These are phyloP conservation scores for Oenanthe oenanthe DNA, from an alignment of 2,113 vertebrate genomes.

Conservation along the genomic window DNA sequence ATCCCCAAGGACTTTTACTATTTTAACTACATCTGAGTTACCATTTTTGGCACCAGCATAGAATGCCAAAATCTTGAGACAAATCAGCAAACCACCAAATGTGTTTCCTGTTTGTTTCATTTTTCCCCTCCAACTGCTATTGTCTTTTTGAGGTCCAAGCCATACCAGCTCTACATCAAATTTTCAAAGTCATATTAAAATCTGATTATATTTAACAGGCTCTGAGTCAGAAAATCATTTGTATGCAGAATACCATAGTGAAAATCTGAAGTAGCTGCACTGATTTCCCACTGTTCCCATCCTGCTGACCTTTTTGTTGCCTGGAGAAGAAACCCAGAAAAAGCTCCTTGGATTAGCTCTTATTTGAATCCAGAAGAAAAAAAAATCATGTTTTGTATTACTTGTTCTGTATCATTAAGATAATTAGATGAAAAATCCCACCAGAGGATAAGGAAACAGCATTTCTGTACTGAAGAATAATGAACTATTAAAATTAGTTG, in stretches of 20 bases:
- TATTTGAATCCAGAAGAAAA: background rate
- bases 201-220: background rate
- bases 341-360: background rate
- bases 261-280: background rate
- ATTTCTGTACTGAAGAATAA: background rate
- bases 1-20: background rate
- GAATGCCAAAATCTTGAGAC: background rate
- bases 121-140: background rate
- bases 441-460: background rate
- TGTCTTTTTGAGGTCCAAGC: background rate
- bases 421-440: background rate
- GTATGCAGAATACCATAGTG: background rate
- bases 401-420: background rate
- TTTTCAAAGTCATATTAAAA: background rate
- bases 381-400: background rate
- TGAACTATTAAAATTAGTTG: background rate
- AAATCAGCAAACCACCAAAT: background rate
- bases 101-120: background rate
- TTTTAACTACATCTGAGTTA: background rate
- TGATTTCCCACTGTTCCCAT: background rate
- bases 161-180: background rate
- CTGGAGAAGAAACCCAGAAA: background rate
- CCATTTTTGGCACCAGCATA: background rate
- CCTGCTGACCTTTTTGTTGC: background rate
- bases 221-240: background rate